Conservation (phyloP, 1,140 invertebrate genomes). For the Tetramorium parvispinum region DNA sequence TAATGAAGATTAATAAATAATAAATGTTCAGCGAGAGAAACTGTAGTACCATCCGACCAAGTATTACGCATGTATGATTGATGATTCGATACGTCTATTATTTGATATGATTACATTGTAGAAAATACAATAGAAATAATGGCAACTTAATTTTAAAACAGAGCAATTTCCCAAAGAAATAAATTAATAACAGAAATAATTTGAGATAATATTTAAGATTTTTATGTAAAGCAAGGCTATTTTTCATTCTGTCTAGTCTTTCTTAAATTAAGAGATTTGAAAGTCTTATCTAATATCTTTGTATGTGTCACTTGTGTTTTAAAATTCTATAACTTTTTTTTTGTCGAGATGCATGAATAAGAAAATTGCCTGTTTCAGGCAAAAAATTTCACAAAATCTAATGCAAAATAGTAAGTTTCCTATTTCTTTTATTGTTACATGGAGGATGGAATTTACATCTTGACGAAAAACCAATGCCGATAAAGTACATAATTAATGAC, state of each 20-base stretch:
- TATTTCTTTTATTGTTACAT: no score
- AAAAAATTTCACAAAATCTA: slow-evolving; percentile 3
- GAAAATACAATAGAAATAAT: slow-evolving; percentile 2
- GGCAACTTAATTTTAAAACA: not conserved
- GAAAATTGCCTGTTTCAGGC: not conserved
- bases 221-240: not conserved
- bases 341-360: not conserved
- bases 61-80: slow-evolving; percentile 28
- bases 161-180: not conserved
- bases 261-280: not conserved
- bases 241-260: not conserved
- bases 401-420: not conserved
- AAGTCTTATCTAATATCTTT: not conserved
- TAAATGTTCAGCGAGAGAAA: not conserved
- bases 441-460: slow-evolving; percentile 32
- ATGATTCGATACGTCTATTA: slow-evolving; percentile 1
- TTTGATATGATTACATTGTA: slow-evolving; percentile 12
- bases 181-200: not conserved
- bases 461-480: slow-evolving; percentile 23
- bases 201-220: not conserved
- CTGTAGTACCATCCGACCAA: not conserved
- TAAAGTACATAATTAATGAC: slow-evolving; percentile 51
- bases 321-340: not conserved
- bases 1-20: slow-evolving; percentile 55
- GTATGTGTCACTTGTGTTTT: not conserved